A percentile compares a stretch with the other conserved stretches of the same genome.
Evolutionary conservation across 2,888 invertebrate species (phyloP).

Genomic region (Ophraella communa): DNA sequence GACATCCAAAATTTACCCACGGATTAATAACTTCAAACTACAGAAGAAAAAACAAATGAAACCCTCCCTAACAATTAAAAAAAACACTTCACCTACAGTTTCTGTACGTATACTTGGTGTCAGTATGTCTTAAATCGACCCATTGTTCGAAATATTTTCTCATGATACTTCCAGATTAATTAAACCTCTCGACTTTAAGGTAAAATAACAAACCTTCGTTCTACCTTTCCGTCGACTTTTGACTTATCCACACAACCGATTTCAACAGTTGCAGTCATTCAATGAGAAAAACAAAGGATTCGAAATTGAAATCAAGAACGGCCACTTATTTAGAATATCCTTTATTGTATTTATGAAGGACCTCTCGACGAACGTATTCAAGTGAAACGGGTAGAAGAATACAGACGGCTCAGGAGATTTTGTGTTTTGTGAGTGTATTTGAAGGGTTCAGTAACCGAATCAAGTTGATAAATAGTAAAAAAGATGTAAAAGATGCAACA

Average conservation of each 20-base stretch:
- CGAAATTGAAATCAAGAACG: constrained; percentile 18
- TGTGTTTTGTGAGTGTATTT: too few relatives aligned
- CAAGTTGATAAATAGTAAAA: too few relatives aligned
- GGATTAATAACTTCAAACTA: neutral
- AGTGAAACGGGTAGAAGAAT: neutral
- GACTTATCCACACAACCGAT: neutral
- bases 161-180: neutral
- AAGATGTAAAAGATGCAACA: too few relatives aligned
- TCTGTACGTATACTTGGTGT: neutral
- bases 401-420: too few relatives aligned
- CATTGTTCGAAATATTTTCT: neutral
- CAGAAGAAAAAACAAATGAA: too few relatives aligned
- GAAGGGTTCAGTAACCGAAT: too few relatives aligned
- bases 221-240: neutral
- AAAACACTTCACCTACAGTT: neutral
- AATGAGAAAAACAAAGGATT: neutral
- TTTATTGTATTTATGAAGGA: constrained; percentile 14
- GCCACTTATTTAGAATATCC: constrained; percentile 23
- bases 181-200: neutral
- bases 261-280: constrained; percentile 1
- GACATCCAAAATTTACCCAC: too few relatives aligned
- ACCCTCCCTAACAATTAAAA: neutral
- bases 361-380: neutral
- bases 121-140: neutral
- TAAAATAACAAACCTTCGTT: constrained; percentile 4